Evolutionary conservation across 2,113 vertebrate genomes (phyloP), one percentile per base, ranked within the genome.

Genomic region (Lamprologus callipterus): DNA sequence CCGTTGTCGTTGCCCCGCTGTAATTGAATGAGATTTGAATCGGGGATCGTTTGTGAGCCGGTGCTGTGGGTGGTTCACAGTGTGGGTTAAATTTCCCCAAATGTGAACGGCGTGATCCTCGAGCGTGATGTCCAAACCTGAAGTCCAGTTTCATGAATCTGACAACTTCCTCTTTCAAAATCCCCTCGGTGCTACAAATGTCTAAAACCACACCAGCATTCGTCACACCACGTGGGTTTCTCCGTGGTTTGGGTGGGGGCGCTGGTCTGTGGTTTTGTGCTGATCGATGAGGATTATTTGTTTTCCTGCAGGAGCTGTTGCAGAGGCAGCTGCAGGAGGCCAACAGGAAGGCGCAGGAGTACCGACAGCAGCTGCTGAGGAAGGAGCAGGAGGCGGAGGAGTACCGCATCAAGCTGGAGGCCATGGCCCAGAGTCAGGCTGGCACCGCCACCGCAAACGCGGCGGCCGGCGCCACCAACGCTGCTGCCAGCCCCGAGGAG

Each of bases 361-460:
- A 97, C 82, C 95, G 97, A 2, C 96, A 97, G 91, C 98, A 97
- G 96, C 97, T 99, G 28, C 31, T 96, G 23, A 87, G 93, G 87
- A 98, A 98, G 49, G 98, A 98, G 91, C 97, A 96, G 84, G 98
- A 98, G 82, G 98, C 98, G 0, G 97, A 98, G 88, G 94, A 94
- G 81, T 98, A 97, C 88, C 96, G 97, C 13, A 95, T 97, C 55
- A 95, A 92, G 73, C 95, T 98, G 87, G 98, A 97, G 88, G 97
- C 97, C 87, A 97, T 98, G 95, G 92, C 92, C 8, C 91, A 93
- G 8, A 96, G 91, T 5, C 97, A 97, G 88, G 92, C 93, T 91
- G 93, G 91, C 5, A 93, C 83, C 13, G 85, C 79, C 0, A 84
- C 75, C 13, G 40, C 60, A 31, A 28, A 70, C 2, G 65, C 91